Evolutionary conservation across 2,888 invertebrate genomes (phyloP), one percentile per base, ranked within the genome.

Genomic region (Gisinianus flammeolus): DNA sequence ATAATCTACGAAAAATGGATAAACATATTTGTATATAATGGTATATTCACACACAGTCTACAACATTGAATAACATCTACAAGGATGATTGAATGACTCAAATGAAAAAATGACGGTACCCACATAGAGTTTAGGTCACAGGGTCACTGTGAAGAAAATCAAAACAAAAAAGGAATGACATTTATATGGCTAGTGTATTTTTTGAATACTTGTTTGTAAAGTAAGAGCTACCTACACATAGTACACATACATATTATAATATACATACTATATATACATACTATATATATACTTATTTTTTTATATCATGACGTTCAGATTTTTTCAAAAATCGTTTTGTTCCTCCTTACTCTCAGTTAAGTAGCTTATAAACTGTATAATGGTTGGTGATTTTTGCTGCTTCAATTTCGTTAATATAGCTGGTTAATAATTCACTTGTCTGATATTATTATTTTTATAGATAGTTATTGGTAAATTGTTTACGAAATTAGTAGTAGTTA

Each of bases 111-210:
- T 58, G 1, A 58, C 56, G 24, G 56, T 58, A 58, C 56, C 16
- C 44, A 44, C 44, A 44, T n/a, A 22, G 22, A 22, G 56, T n/a
- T n/a, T 58, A 22, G 8, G 2, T 58, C 24, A 58, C 56, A 56
- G 19, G 56, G 56, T 56, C n/a, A 8, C 56, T 22, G 22, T n/a
- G 56, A 58, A n/a, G 22, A 58, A 58, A 58, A n/a, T n/a, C n/a
- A n/a, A n/a, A n/a, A n/a, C n/a, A n/a, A n/a, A 58, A 19, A 56
- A n/a, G 56, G 56, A 58, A 58, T 58, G 56, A 58, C 24, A 58
- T 58, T 58, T 44, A 44, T 44, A 44, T n/a, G n/a, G n/a, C n/a
- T n/a, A n/a, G n/a, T n/a, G n/a, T n/a, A n/a, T n/a, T n/a, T n/a
- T n/a, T n/a, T n/a, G n/a, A n/a, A n/a, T n/a, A n/a, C n/a, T n/a